Evolutionary conservation across 2,113 vertebrate genomes (phyloP), one percentile per base, ranked within the genome.

Genomic region (Eulemur macaco): DNA sequence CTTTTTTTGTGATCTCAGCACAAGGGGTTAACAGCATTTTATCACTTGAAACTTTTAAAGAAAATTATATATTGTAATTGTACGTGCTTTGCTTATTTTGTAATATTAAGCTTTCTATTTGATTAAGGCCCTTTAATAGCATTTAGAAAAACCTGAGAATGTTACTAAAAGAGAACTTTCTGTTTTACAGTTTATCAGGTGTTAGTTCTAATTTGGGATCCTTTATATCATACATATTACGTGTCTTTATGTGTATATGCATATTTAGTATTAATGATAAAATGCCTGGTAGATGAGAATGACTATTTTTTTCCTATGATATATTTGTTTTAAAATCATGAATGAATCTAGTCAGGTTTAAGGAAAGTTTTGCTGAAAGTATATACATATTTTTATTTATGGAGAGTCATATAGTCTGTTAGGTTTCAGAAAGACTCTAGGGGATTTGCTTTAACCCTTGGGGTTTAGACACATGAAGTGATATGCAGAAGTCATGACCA

Each of bases 31-130:
- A 27, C 14, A 92, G 7, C 45, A 73, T 86, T 83, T 83, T 88
- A 66, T 95, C 25, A 56, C 15, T 68, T 91, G 39, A 86, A 93
- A 91, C 14, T 77, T 88, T 93, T n/a, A 90, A 91, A 87, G 63
- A 39, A n/a, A 73, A 88, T 87, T 89, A 60, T 45, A 14, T 93
- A 50, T 96, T 95, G 8, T 83, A 8, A 83, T 86, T 76, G 42
- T 9, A 56, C 25, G 58, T 60, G 6, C 54, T 86, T 92, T 86
- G 25, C 31, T 64, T 85, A 2, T 68, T 86, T 95, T 94, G 7
- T 78, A 68, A 39, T 94, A 56, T 47, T 81, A 74, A 58, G 20
- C 21, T 83, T 5, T 50, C 27, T 91, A 8, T 73, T 69, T 88
- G 66, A 82, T 86, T 85, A 81, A 29, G 9, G 34, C 25, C 31